These are phyloP conservation scores for Tethya wilhelma DNA, from an alignment of 37 sponge, comb jelly and placozoan genomes.

Conservation along the genomic window DNA sequence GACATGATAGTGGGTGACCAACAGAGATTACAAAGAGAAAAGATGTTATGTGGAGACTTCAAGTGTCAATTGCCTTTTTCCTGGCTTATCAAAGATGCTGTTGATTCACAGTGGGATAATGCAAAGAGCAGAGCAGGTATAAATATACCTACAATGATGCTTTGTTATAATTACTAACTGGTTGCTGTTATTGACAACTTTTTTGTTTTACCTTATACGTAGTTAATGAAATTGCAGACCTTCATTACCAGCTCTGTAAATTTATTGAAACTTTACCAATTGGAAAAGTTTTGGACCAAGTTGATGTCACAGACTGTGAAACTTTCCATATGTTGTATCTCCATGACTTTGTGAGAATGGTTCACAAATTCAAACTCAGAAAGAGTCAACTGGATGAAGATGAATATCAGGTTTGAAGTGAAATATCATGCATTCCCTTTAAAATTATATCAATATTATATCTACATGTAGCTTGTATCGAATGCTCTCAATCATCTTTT, in stretches of 20 bases:
- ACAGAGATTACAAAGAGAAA: neutral
- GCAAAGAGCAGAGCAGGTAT: constrained; percentile 14
- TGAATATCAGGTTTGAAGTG: constrained; percentile 38
- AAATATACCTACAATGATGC: neutral
- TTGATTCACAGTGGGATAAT: constrained; percentile 46
- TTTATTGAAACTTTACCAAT: constrained; percentile 20
- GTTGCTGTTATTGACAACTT: neutral
- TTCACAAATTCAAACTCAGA: constrained; percentile 42
- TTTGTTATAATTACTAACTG: neutral
- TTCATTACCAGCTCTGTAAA: constrained; percentile 46
- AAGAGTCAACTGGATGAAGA: constrained; percentile 2
- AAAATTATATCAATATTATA: neutral
- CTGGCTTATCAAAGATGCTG: constrained; percentile 67
- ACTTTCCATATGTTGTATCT: constrained; percentile 48
- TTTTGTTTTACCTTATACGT: neutral
- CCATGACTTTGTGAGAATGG: constrained; percentile 56
- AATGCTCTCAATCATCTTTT: constrained; percentile 11
- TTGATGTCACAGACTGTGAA: constrained; percentile 14
- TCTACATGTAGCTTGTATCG: constrained; percentile 17
- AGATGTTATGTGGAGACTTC: constrained; percentile 2
- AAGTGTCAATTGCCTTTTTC: constrained; percentile 81
- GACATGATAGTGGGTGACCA: constrained; percentile 1
- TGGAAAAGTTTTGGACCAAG: constrained; percentile 28
- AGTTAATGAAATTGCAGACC: neutral
- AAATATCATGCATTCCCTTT: neutral